A percentile compares a stretch with the other conserved stretches of the same genome.
Conservation (phyloP, 1,140 invertebrate genomes). For the Augochlora pura region DNA sequence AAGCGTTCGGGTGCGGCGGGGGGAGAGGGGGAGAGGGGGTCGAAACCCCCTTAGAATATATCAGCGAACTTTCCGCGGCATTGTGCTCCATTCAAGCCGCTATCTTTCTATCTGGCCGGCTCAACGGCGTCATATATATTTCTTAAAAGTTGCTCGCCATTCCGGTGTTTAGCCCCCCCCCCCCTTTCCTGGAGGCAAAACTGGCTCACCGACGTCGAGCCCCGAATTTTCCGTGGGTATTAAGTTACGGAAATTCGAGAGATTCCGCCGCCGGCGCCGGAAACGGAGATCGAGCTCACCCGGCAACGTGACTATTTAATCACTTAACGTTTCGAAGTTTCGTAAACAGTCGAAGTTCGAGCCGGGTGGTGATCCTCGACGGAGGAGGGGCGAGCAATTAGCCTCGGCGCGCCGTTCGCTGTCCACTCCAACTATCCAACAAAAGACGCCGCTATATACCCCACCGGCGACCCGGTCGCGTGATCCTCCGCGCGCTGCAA, state of each 20-base stretch:
- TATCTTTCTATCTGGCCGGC: neutral
- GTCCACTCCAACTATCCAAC: neutral
- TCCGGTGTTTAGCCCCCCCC: neutral
- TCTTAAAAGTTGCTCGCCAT: neutral
- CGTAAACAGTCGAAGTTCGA: neutral
- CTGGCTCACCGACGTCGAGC: neutral
- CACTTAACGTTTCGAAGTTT: neutral
- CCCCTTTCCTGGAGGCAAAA: too few species aligned
- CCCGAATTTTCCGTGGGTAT: neutral
- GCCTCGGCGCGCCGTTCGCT: neutral
- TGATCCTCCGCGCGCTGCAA: neutral
- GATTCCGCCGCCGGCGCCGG: neutral
- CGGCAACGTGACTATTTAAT: slow-evolving; percentile 3
- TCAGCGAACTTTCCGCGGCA: neutral
- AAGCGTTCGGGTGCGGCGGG: neutral
- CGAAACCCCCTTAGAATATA: neutral
- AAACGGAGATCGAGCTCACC: neutral
- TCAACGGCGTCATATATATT: neutral
- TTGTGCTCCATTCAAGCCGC: too few species aligned
- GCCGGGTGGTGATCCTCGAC: neutral
- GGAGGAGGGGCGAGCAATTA: too few species aligned
- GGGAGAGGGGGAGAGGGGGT: too few species aligned
- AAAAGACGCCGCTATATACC: neutral
- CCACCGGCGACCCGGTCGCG: too few species aligned
- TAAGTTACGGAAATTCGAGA: neutral